Evolutionary conservation across 37 sponge, comb jelly and placozoan genomes (phyloP).

Genomic region (Oscarella lobularis): DNA sequence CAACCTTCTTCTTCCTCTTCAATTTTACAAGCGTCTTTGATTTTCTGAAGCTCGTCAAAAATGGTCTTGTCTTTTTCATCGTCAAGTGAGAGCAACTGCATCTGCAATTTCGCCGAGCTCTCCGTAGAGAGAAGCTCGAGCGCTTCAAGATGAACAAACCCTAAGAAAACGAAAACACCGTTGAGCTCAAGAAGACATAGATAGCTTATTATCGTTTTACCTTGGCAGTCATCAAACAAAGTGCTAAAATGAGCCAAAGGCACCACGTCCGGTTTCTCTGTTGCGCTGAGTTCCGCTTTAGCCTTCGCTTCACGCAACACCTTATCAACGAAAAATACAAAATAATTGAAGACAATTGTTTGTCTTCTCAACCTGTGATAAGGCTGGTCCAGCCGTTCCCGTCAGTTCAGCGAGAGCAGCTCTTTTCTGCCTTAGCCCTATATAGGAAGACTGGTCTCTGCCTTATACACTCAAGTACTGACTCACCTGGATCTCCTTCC

Average conservation of each 20-base stretch:
- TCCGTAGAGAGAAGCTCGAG: constrained; percentile 77
- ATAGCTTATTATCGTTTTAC: constrained; percentile 10
- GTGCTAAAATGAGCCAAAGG: constrained; percentile 29
- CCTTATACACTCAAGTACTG: not conserved
- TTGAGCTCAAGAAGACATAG: not conserved
- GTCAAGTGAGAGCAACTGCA: not conserved
- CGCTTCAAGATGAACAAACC: constrained; percentile 63
- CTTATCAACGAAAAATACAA: no score
- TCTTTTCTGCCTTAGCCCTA: constrained; percentile 53
- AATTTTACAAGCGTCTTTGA: no score
- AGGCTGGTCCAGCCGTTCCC: constrained; percentile 14
- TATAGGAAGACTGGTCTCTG: not conserved
- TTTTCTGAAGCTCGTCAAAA: no score
- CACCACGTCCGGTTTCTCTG: constrained; percentile 14
- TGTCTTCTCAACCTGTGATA: constrained; percentile 54
- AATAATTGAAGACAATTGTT: no score
- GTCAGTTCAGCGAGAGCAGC: constrained; percentile 19
- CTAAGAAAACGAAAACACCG: not conserved
- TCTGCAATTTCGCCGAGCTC: constrained; percentile 42
- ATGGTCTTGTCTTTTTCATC: not conserved
- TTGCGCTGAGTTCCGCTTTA: constrained; percentile 12
- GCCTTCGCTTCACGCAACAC: constrained; percentile 61
- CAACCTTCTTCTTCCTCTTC: no score
- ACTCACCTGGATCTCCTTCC: constrained; percentile 75
- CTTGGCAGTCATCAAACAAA: constrained; percentile 73